These are phyloP conservation scores for Corythoichthys haematopterus DNA, from an alignment of 2,113 vertebrate species.

Conservation along the genomic window DNA sequence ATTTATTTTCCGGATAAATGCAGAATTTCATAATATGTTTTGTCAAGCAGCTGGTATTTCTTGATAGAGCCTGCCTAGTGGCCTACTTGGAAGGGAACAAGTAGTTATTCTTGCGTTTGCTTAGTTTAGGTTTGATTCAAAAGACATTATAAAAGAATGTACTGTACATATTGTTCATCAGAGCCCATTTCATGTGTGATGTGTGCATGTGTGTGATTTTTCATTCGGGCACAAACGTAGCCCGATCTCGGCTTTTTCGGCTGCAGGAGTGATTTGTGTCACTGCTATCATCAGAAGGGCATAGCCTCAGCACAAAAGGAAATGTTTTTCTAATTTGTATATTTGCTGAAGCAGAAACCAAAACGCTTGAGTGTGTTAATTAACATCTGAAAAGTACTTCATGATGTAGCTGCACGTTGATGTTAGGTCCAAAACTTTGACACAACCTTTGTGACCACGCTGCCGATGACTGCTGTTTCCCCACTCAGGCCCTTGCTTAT, in stretches of 20 bases:
- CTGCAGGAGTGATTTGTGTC: slow-evolving; percentile 37
- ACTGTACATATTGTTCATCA: slow-evolving; percentile 5
- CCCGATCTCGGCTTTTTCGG: background rate
- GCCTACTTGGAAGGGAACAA: slow-evolving; percentile 33
- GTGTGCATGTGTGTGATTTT: background rate
- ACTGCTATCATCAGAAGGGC: slow-evolving; percentile 38
- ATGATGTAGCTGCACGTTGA: slow-evolving; percentile 66
- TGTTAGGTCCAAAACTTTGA: slow-evolving; percentile 63
- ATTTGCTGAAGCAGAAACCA: slow-evolving; percentile 67
- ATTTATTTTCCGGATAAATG: slow-evolving; percentile 35
- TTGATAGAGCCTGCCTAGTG: slow-evolving; percentile 47
- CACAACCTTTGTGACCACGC: slow-evolving; percentile 12
- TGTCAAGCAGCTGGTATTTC: slow-evolving; percentile 43
- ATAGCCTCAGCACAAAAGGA: slow-evolving; percentile 58
- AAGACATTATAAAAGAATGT: slow-evolving; percentile 4
- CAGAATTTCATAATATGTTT: slow-evolving; percentile 8
- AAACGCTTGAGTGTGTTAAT: slow-evolving; percentile 68
- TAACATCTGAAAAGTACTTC: slow-evolving; percentile 71
- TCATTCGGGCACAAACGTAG: background rate
- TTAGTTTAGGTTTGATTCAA: slow-evolving; percentile 37
- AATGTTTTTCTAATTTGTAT: slow-evolving; percentile 75
- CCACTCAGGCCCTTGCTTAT: slow-evolving; percentile 74
- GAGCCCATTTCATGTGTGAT: background rate
- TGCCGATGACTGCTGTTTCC: slow-evolving; percentile 73
- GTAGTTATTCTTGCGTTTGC: slow-evolving; percentile 36